Evolutionary conservation across 1,140 invertebrate genomes (phyloP).

Genomic region (Zaprionus vittiger): DNA sequence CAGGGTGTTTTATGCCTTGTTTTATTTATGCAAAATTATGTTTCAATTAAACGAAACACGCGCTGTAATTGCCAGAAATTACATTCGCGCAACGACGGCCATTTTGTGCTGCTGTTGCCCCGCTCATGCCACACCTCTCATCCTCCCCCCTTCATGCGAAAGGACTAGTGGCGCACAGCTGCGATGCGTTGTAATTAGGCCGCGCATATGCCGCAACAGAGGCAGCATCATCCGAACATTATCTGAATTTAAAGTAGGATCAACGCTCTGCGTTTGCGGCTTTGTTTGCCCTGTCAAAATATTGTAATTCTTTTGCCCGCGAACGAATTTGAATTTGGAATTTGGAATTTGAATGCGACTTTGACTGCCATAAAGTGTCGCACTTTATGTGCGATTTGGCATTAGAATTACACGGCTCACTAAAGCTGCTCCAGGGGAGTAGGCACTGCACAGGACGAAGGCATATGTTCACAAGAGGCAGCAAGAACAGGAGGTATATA

Average conservation of each 20-base stretch:
- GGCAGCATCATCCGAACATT: conserved; percentile 36
- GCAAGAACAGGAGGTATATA: background rate
- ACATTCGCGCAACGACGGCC: conserved; percentile 39
- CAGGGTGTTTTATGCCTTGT: conserved; percentile 82
- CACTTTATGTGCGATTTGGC: conserved; percentile 60
- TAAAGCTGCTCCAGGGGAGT: conserved; percentile 38
- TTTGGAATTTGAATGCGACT: conserved; percentile 37
- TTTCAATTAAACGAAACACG: conserved; percentile 82
- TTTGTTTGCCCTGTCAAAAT: conserved; percentile 77
- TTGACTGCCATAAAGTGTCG: conserved; percentile 66
- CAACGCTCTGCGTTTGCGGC: conserved; percentile 61
- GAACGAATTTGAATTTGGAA: conserved; percentile 59
- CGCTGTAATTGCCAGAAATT: conserved; percentile 74
- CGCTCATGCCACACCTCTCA: background rate
- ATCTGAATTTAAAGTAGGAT: conserved; percentile 79
- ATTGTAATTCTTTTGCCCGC: conserved; percentile 69
- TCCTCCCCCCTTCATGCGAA: background rate
- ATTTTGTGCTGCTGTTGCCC: conserved; percentile 52
- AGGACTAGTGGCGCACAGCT: conserved; percentile 55
- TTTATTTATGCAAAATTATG: conserved; percentile 84
- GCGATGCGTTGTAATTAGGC: conserved; percentile 72
- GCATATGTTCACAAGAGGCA: background rate
- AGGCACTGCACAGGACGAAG: background rate
- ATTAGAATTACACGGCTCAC: conserved; percentile 69
- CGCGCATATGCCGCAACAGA: conserved; percentile 73